These are phyloP conservation scores for Slavum lentiscoides DNA, from an alignment of 2,888 invertebrate genomes.

Conservation along the genomic window DNA sequence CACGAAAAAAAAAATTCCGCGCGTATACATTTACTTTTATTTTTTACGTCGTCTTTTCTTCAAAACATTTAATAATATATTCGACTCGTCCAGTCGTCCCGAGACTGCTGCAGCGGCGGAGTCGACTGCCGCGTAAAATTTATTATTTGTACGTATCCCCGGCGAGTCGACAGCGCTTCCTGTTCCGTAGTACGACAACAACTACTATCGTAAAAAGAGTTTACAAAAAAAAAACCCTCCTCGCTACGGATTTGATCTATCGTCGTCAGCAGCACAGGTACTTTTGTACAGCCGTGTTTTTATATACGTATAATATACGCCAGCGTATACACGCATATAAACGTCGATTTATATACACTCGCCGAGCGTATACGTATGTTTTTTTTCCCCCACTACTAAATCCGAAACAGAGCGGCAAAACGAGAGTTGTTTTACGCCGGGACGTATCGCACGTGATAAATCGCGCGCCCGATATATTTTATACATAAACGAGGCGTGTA, in stretches of 20 bases:
- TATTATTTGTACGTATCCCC: slow-evolving; percentile 3
- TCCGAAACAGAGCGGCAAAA: slow-evolving; percentile 18
- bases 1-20: too few relatives aligned
- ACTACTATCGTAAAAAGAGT: neutral
- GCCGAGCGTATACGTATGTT: slow-evolving; percentile 14
- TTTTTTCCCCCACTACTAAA: slow-evolving; percentile 14
- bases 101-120: too few relatives aligned
- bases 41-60: too few relatives aligned
- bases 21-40: too few relatives aligned
- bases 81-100: too few relatives aligned
- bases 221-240: too few relatives aligned
- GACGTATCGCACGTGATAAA: slow-evolving; percentile 26
- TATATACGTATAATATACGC: neutral
- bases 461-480: neutral
- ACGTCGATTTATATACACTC: slow-evolving; percentile 7
- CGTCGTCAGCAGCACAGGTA: slow-evolving; percentile 8
- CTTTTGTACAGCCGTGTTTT: slow-evolving; percentile 17
- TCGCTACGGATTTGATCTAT: slow-evolving; percentile 29
- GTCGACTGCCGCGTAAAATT: too few relatives aligned
- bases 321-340: neutral
- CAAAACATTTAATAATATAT: too few relatives aligned
- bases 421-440: slow-evolving; percentile 3
- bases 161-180: slow-evolving; percentile 29
- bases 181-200: neutral
- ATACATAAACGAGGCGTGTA: neutral